phyloP scores from a whole-genome alignment of 53 echinoderm and acorn worm genomes.

The Temnopleurus reevesii region DNA sequence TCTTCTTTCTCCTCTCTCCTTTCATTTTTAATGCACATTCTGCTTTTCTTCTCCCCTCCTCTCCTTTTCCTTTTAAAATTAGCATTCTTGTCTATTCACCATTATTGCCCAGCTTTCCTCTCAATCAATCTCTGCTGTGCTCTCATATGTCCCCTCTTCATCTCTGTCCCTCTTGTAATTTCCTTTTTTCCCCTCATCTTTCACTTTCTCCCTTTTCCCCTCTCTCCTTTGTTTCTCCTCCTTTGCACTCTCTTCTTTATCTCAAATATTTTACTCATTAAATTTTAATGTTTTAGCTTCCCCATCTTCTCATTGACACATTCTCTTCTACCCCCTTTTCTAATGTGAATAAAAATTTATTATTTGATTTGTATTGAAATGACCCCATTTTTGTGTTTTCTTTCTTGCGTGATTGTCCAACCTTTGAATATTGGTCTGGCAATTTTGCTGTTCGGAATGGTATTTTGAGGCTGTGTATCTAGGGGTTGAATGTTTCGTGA shows the following conservation, averaged over 20 bases:
- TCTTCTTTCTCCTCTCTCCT: not conserved
- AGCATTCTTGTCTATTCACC: no score
- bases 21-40: no score
- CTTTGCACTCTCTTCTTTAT: no score
- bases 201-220: no score
- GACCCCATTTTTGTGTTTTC: not conserved
- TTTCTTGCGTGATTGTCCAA: not conserved
- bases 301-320: not conserved
- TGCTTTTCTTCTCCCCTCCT: not conserved
- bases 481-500: not conserved
- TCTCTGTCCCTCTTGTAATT: no score
- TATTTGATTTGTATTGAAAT: conserved; percentile 49
- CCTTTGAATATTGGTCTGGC: not conserved
- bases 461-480: not conserved
- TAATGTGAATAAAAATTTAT: not conserved
- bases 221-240: no score
- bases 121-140: no score
- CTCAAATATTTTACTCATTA: no score
- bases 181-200: no score
- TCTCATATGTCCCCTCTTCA: no score
- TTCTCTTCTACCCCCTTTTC: no score
- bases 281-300: not conserved
- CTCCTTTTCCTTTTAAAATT: not conserved
- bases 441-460: not conserved
- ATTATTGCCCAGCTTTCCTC: no score